Evolutionary conservation across 2,888 invertebrate genomes (phyloP).

Genomic region (Megamerina dolium): DNA sequence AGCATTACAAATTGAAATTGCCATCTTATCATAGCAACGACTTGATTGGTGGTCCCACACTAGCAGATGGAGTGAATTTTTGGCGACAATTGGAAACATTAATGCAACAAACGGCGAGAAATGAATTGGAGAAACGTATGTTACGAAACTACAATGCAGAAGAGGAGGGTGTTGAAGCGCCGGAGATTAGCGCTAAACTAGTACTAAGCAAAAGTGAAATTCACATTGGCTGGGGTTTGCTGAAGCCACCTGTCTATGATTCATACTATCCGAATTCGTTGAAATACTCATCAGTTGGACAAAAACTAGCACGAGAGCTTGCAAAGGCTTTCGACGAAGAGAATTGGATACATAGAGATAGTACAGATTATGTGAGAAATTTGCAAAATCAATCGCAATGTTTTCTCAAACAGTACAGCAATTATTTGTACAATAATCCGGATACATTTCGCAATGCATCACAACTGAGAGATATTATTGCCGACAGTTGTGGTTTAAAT

Average conservation of each 20-base stretch:
- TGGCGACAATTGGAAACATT: conserved; percentile 31
- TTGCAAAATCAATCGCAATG: conserved; percentile 34
- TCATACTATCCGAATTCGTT: conserved; percentile 31
- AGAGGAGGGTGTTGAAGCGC: conserved; percentile 24
- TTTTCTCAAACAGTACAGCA: conserved; percentile 35
- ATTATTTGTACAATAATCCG: conserved; percentile 34
- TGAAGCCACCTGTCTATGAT: conserved; percentile 40
- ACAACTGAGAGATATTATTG: conserved; percentile 31
- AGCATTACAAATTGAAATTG: conserved; percentile 24
- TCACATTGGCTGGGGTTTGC: conserved; percentile 33
- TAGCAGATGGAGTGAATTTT: conserved; percentile 26
- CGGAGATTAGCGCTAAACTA: conserved; percentile 29
- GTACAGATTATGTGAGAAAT: too few species aligned
- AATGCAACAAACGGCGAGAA: too few species aligned
- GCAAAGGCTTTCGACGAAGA: conserved; percentile 32
- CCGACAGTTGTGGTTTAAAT: conserved; percentile 36
- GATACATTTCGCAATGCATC: conserved; percentile 30
- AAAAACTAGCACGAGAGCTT: conserved; percentile 31
- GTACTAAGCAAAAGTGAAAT: conserved; percentile 27
- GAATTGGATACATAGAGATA: conserved; percentile 37
- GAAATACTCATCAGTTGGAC: conserved; percentile 34
- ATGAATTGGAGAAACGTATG: too few species aligned
- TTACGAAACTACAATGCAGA: too few species aligned
- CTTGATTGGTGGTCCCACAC: conserved; percentile 23
- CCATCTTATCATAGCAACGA: conserved; percentile 29